phyloP scores from a whole-genome alignment of 2,888 invertebrate genomes.

The Stegophylla sp. region DNA sequence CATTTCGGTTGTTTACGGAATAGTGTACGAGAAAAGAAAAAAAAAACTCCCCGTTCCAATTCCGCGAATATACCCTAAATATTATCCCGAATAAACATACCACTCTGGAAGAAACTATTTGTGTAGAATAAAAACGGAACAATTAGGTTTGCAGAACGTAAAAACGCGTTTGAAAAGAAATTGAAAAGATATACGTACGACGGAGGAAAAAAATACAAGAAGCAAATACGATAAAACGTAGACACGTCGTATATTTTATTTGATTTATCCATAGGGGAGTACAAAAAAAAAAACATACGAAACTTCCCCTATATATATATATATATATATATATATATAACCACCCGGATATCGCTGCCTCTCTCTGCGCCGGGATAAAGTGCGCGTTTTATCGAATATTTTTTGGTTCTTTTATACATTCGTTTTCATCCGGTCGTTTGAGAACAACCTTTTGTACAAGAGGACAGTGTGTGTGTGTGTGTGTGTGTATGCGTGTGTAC shows the following conservation, averaged over 20 bases:
- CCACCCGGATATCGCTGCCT: conserved; percentile 21
- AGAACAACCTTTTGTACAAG: not conserved
- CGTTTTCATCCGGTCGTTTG: conserved; percentile 12
- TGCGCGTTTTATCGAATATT: conserved; percentile 8
- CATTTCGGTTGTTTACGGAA: not conserved
- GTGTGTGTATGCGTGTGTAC: not conserved
- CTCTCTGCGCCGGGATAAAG: conserved; percentile 25
- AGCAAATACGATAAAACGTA: not conserved
- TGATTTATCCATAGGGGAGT: not conserved
- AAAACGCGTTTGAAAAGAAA: not conserved
- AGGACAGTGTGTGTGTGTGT: not conserved
- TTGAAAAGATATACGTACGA: not conserved
- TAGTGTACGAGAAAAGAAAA: not conserved
- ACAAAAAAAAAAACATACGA: not conserved
- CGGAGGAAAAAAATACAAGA: not conserved
- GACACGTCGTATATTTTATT: not conserved
- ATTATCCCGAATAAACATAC: no score
- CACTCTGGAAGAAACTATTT: no score
- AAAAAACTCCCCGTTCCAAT: not conserved
- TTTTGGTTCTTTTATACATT: conserved; percentile 2
- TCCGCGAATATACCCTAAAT: not conserved
- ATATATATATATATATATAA: not conserved
- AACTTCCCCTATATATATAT: no score
- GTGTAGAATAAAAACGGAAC: not conserved
- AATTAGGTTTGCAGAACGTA: not conserved